Evolutionary conservation across 2,113 vertebrate species (phyloP), one percentile per base, ranked within the genome.

Genomic region (Melanerpes formicivorus): DNA sequence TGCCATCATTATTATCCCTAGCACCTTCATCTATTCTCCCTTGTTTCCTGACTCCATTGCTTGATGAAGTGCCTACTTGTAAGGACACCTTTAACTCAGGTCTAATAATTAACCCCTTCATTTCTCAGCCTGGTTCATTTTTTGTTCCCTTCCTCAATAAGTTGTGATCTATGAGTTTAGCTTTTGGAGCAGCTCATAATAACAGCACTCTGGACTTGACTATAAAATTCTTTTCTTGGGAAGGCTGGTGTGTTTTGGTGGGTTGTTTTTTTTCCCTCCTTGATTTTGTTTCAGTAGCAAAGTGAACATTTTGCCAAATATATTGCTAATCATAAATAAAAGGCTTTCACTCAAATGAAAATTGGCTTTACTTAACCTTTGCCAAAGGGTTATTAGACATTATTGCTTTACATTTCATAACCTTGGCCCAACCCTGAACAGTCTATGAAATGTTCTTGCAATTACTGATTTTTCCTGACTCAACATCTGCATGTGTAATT

Each of bases 1-100:
- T 98, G 98, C 98, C 98, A 98, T 99, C 98, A 98, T 99, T 99
- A 99, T 98, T 98, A 99, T 98, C 98, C 97, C 95, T 92, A 98
- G 98, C 98, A 98, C 98, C 98, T 99, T 98, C 98, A 98, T 98
- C 98, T 98, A 93, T 98, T 97, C 97, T 97, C 96, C 97, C 98
- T 98, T 98, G 98, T 98, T 99, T 98, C 98, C 97, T 97, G 97
- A 97, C 98, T 98, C 98, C 95, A 96, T 97, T 95, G 90, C 98
- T 98, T 98, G 98, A 99, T 99, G 98, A 98, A 98, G 97, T 98
- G 98, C 96, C 95, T 93, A 88, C 94, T 97, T 97, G 96, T 96
- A 95, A 91, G 88, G 96, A 97, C 97, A 98, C 98, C 97, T 98
- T 97, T 98, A 98, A 95, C 97, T 94, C 96, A 84, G 96, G 95